These are phyloP conservation scores for Marmota monax DNA, from an alignment of 2,113 vertebrate species.

Conservation along the genomic window DNA sequence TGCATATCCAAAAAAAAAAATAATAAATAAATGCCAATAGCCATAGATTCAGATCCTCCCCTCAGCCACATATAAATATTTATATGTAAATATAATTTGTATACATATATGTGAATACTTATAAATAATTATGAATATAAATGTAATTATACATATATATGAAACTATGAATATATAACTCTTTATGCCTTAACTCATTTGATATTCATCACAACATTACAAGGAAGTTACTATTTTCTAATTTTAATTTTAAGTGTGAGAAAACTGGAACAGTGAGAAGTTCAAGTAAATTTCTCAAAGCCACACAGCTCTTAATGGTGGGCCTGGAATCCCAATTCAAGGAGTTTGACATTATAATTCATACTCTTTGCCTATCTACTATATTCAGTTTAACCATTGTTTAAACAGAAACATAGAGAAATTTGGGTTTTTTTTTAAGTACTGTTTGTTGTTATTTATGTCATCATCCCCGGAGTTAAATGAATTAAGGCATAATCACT, in stretches of 20 bases:
- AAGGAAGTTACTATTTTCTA: background rate
- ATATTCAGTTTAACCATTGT: background rate
- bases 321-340: background rate
- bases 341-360: background rate
- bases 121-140: background rate
- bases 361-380: background rate
- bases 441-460: background rate
- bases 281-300: background rate
- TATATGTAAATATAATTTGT: background rate
- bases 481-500: background rate
- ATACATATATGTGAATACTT: background rate
- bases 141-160: background rate
- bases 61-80: background rate
- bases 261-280: background rate
- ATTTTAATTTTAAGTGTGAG: background rate
- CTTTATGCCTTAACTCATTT: background rate
- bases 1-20: background rate
- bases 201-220: background rate
- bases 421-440: background rate
- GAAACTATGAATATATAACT: background rate
- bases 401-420: background rate
- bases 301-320: background rate
- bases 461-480: background rate
- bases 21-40: background rate
- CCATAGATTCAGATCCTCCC: background rate